These are phyloP conservation scores for Timema podura DNA, from an alignment of 2,888 invertebrate species.

Conservation along the genomic window DNA sequence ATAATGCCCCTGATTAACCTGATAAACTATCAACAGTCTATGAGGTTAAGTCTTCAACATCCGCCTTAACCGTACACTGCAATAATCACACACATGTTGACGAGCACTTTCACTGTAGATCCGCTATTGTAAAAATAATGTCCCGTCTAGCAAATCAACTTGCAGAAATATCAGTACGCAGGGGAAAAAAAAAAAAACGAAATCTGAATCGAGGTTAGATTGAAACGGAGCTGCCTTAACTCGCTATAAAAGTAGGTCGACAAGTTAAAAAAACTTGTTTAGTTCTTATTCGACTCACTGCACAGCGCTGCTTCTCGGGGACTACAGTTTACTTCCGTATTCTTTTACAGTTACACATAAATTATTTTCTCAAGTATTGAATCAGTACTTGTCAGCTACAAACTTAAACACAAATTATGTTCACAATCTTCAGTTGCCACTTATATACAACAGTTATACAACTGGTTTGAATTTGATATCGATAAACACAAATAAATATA, in stretches of 20 bases:
- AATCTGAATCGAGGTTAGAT: constrained; percentile 20
- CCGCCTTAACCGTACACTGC: neutral
- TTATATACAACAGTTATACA: too few species aligned
- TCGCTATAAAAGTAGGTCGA: constrained; percentile 18
- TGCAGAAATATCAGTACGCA: too few species aligned
- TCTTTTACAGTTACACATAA: constrained; percentile 16
- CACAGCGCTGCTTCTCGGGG: constrained; percentile 8
- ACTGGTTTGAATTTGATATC: neutral
- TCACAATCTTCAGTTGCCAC: neutral
- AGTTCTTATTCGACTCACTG: neutral
- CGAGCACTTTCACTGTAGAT: constrained; percentile 1
- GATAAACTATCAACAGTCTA: too few species aligned
- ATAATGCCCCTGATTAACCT: too few species aligned
- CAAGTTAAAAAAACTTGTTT: neutral
- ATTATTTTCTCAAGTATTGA: too few species aligned
- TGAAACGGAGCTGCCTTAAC: too few species aligned
- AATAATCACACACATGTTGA: neutral
- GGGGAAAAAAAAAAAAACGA: too few species aligned
- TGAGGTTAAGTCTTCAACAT: too few species aligned
- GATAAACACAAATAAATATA: neutral
- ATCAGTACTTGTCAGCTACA: too few species aligned
- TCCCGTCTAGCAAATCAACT: too few species aligned
- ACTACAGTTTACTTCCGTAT: constrained; percentile 25
- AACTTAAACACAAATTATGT: too few species aligned
- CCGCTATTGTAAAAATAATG: too few species aligned